Evolutionary conservation across 1,140 invertebrate genomes (phyloP).

Genomic region (Bemisia tabaci): DNA sequence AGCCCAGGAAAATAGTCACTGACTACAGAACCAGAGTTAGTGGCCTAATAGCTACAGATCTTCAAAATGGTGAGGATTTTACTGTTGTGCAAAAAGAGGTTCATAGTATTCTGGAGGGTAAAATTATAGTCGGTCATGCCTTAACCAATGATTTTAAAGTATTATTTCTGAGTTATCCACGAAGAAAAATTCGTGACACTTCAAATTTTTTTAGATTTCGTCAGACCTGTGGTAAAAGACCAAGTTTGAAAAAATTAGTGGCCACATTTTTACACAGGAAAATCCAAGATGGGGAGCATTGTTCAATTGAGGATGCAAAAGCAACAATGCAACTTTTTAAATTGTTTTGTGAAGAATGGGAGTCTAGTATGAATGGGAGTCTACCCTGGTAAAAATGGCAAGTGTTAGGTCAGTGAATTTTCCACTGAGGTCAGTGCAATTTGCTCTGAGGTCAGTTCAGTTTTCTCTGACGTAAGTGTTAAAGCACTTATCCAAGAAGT

Average conservation of each 20-base stretch:
- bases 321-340: constrained; percentile 75
- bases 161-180: constrained; percentile 68
- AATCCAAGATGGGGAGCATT: constrained; percentile 82
- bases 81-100: constrained; percentile 68
- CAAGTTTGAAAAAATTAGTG: constrained; percentile 67
- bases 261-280: constrained; percentile 57
- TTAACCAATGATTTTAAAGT: constrained; percentile 76
- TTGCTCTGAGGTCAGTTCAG: too few species aligned
- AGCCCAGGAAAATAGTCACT: constrained; percentile 57
- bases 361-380: constrained; percentile 32
- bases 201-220: constrained; percentile 64
- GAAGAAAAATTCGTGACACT: constrained; percentile 63
- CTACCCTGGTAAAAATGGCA: too few species aligned
- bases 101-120: constrained; percentile 52
- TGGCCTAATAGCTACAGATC: constrained; percentile 63
- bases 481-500: too few species aligned
- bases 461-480: too few species aligned
- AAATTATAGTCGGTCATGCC: constrained; percentile 76
- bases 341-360: constrained; percentile 58
- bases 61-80: constrained; percentile 56
- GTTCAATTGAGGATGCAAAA: constrained; percentile 75
- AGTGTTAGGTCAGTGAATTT: too few species aligned
- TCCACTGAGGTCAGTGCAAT: too few species aligned
- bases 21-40: constrained; percentile 84
- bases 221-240: constrained; percentile 49